Evolutionary conservation across 2,113 vertebrate species (phyloP), one percentile per base, ranked within the genome.

Genomic region (Hemicordylus capensis): DNA sequence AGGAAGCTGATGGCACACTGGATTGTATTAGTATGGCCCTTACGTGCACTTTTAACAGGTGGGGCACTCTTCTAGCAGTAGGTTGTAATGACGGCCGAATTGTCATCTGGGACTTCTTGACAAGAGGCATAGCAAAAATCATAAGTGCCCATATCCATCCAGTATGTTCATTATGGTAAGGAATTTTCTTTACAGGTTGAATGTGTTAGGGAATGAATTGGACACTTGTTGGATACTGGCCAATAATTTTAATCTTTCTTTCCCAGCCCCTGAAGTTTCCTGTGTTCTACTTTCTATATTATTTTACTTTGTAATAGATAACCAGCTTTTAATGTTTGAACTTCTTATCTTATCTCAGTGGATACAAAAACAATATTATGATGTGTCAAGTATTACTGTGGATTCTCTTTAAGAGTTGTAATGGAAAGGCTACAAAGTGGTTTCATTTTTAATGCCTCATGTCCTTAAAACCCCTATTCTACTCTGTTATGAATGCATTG

Each of bases 21-120:
- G 98, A 99, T 93, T 98, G 98, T 73, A 99, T 99, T 96, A 99
- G 98, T 92, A 99, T 99, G 99, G 99, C 99, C 74, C 97, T 99
- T 87, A 99, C 99, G n/a, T 99, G 99, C 92, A 99, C 98, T 93
- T 99, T 99, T 93, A 99, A 99, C 92, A 98, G 98, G 74, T 99
- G 99, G 98, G 99, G 99, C 17, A 99, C 99, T 0, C 95, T 99
- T 91, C 97, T 99, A 22, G 99, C 99, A 0, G 98, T 99, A 73
- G 98, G 98, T 89, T 99, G 98, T 94, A 99, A 99, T 15, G 99
- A 99, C 26, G 99, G 99, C 2, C 97, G 98, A 28, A 99, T 99
- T 59, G 99, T 99, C 90, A 99, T 99, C 94, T 99, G 99, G 99
- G 99, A 99, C 89, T 99, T 99, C 92, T 96, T 99, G 54, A 99